These are phyloP conservation scores for Cyanoderma ruficeps DNA, from an alignment of 2,113 vertebrate species.

Conservation along the genomic window DNA sequence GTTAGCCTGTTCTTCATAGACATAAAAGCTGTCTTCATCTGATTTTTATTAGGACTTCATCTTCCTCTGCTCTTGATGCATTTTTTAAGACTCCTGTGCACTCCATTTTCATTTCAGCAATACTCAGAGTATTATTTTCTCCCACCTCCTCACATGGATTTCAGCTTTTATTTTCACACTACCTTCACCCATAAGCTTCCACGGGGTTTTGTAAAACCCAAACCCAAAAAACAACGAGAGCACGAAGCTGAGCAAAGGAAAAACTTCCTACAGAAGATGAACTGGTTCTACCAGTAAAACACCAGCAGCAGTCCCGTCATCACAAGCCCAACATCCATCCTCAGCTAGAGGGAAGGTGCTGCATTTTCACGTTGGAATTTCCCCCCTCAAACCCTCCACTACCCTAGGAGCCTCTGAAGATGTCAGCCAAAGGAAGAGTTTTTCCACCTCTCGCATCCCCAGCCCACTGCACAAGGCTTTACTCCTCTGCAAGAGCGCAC, in stretches of 20 bases:
- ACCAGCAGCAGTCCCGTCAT: background rate
- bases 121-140: background rate
- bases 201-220: background rate
- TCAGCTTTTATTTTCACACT: background rate
- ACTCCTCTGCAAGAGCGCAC: background rate
- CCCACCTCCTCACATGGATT: background rate
- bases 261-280: background rate
- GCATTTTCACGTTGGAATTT: background rate
- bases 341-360: background rate
- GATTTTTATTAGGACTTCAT: slow-evolving; percentile 58
- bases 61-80: background rate
- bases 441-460: background rate
- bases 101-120: background rate
- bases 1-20: slow-evolving; percentile 25
- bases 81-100: slow-evolving; percentile 10
- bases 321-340: slow-evolving; percentile 27
- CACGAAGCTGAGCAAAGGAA: background rate
- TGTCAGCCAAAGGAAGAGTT: background rate
- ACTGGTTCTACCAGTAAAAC: slow-evolving; percentile 59
- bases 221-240: background rate
- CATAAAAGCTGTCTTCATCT: slow-evolving; percentile 48
- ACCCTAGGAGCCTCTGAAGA: background rate
- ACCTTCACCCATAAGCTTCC: background rate
- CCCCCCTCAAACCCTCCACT: background rate
- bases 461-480: background rate